Evolutionary conservation across 2,888 invertebrate genomes (phyloP).

Genomic region (Parnassius apollo): DNA sequence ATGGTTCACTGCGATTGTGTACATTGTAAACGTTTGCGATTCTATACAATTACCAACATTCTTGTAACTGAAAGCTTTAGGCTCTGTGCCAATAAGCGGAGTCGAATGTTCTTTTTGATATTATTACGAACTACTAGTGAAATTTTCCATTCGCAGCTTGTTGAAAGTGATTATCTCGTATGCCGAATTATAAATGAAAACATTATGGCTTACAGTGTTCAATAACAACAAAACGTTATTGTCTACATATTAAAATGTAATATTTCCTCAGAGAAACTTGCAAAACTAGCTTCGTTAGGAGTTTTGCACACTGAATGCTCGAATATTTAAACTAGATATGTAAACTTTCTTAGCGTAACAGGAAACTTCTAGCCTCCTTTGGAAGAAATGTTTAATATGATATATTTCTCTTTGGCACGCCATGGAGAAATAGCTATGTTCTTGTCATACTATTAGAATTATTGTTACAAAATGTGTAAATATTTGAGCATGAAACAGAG

Average conservation of each 20-base stretch:
- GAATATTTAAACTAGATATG: slow-evolving; percentile 11
- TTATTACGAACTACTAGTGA: background rate
- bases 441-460: background rate
- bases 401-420: slow-evolving; percentile 8
- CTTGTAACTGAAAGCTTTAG: slow-evolving; percentile 2
- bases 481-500: background rate
- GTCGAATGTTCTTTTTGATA: background rate
- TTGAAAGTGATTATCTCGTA: too few relatives aligned
- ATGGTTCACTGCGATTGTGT: background rate
- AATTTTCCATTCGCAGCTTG: background rate
- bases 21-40: slow-evolving; percentile 2
- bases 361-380: slow-evolving; percentile 2
- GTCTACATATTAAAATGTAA: background rate
- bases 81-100: slow-evolving; percentile 1
- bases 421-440: background rate
- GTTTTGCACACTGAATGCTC: background rate
- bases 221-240: slow-evolving; percentile 2
- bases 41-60: slow-evolving; percentile 1
- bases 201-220: background rate
- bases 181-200: too few relatives aligned
- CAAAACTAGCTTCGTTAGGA: slow-evolving; percentile 16
- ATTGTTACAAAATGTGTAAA: background rate
- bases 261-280: slow-evolving; percentile 2
- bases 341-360: slow-evolving; percentile 13
- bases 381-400: slow-evolving; percentile 13